Percentiles rank a stretch among this genome's conserved stretches.
Evolutionary conservation across 2,113 vertebrate species (phyloP).

Genomic region (Pachypanchax playfairii): DNA sequence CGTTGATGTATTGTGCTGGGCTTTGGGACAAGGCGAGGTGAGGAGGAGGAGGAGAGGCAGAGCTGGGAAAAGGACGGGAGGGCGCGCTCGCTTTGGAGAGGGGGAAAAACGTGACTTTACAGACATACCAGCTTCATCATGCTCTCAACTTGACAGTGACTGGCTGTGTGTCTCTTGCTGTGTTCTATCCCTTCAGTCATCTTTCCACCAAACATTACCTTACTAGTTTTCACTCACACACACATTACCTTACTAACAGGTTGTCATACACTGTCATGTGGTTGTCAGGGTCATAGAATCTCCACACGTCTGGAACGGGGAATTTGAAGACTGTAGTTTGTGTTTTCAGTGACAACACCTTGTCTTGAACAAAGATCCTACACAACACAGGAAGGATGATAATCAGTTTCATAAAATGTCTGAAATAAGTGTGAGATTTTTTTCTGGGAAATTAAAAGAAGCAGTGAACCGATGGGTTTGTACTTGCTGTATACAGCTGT

Average conservation of each 20-base stretch:
- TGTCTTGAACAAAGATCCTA: slow-evolving; percentile 58
- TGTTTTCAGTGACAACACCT: slow-evolving; percentile 68
- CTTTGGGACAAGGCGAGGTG: slow-evolving; percentile 75
- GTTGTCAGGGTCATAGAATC: slow-evolving; percentile 70
- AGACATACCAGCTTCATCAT: slow-evolving; percentile 65
- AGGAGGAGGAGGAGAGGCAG: slow-evolving; percentile 42
- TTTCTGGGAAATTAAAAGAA: no score
- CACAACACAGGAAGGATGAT: slow-evolving; percentile 26
- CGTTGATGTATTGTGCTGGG: slow-evolving; percentile 80
- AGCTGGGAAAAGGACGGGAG: slow-evolving; percentile 44
- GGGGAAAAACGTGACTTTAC: slow-evolving; percentile 17
- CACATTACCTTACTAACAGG: slow-evolving; percentile 61
- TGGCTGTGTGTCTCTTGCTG: slow-evolving; percentile 58
- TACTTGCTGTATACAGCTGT: no score
- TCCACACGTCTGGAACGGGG: slow-evolving; percentile 52
- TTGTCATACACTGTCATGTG: slow-evolving; percentile 65
- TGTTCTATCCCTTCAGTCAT: slow-evolving; percentile 71
- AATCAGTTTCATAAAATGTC: slow-evolving; percentile 48
- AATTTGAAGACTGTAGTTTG: slow-evolving; percentile 55
- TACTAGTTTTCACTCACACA: slow-evolving; percentile 24
- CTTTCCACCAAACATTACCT: slow-evolving; percentile 66
- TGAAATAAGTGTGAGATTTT: no score
- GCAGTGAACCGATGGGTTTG: no score
- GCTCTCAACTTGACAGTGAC: slow-evolving; percentile 59
- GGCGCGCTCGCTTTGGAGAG: slow-evolving; percentile 54